A percentile compares a stretch with the other conserved stretches of the same genome.
Conservation (phyloP, 2,797 vertebrate genomes). For the Cossypha heuglini region DNA sequence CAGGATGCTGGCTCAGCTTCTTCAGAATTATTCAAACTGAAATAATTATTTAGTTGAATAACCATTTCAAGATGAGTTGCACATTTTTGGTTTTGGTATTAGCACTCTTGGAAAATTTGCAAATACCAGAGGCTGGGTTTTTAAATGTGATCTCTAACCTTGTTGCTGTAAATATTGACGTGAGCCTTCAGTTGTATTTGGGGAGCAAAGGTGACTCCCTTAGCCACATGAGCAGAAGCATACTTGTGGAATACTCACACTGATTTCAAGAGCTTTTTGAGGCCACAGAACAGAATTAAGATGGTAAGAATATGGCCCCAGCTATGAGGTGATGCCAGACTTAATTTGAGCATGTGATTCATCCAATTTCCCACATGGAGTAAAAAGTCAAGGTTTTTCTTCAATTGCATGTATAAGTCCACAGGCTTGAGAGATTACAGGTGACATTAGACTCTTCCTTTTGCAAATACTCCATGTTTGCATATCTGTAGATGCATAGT, state of each 20-base stretch:
- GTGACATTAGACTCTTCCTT: conserved; percentile 18
- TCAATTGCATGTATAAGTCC: neutral
- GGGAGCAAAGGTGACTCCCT: neutral
- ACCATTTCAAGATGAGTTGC: neutral
- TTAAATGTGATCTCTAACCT: neutral
- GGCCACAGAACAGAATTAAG: neutral
- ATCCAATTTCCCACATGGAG: neutral
- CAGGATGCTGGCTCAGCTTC: conserved; percentile 1
- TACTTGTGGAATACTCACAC: neutral
- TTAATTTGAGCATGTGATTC: neutral
- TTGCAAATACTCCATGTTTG: conserved; percentile 1
- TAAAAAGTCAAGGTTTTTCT: conserved; percentile 3
- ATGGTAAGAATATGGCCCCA: neutral
- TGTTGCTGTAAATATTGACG: neutral
- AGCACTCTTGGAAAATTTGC: neutral
- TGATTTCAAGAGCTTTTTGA: neutral
- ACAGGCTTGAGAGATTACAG: conserved; percentile 8
- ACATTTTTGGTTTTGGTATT: neutral
- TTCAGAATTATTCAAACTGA: neutral
- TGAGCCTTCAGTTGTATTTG: neutral
- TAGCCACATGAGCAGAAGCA: neutral
- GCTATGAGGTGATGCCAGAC: neutral
- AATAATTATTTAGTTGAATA: neutral
- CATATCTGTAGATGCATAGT: conserved; percentile 5
- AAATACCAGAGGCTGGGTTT: neutral